phyloP scores from a whole-genome alignment of 2,888 invertebrate species.

The Oxyteleia sp. region DNA sequence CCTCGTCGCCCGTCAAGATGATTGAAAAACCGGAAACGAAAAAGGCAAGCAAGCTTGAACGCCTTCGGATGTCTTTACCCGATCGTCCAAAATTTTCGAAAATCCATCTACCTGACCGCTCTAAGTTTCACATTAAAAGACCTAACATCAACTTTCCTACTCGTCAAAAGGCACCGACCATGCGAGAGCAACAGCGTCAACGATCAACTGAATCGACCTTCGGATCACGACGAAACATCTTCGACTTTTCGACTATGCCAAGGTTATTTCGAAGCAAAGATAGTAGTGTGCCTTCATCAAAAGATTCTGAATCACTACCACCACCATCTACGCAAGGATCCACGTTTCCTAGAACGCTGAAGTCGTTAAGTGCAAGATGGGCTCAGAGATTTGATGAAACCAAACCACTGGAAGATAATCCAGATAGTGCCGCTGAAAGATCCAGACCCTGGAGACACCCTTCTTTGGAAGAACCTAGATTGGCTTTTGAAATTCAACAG shows the following conservation, averaged over 20 bases:
- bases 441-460: conserved; percentile 85
- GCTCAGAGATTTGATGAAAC: conserved; percentile 79
- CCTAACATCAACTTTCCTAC: conserved; percentile 88
- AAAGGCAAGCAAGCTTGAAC: conserved; percentile 88
- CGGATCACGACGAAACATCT: conserved; percentile 89
- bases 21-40: conserved; percentile 66
- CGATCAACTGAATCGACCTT: conserved; percentile 88
- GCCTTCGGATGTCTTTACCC: conserved; percentile 90
- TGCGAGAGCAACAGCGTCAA: conserved; percentile 84
- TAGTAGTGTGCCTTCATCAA: conserved; percentile 89
- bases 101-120: conserved; percentile 89
- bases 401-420: conserved; percentile 77
- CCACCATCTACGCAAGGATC: conserved; percentile 89
- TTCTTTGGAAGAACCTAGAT: conserved; percentile 83
- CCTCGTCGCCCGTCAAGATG: conserved; percentile 46
- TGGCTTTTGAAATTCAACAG: conserved; percentile 80
- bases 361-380: conserved; percentile 89
- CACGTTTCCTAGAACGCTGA: conserved; percentile 90
- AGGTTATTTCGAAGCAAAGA: conserved; percentile 88
- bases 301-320: conserved; percentile 81
- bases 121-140: conserved; percentile 88
- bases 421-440: conserved; percentile 77
- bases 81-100: conserved; percentile 88
- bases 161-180: conserved; percentile 75
- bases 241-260: conserved; percentile 94